Conservation (phyloP, 1,140 invertebrate genomes). For the Lasioglossum baleicum region DNA sequence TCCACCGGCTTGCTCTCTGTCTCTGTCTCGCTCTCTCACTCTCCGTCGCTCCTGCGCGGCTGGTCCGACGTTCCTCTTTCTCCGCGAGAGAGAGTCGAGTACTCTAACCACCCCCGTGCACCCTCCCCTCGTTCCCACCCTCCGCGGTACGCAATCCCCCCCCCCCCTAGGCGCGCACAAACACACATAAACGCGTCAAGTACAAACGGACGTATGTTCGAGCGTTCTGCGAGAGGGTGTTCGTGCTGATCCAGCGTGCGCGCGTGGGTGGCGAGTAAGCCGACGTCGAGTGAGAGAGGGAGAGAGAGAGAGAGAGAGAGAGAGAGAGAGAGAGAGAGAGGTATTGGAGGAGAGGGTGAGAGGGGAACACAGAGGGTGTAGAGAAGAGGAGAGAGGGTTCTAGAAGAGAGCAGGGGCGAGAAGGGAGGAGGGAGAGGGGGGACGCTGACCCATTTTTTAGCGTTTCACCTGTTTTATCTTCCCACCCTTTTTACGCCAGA, state of each 20-base stretch:
- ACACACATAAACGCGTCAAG: conserved; percentile 15
- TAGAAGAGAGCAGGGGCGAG: background rate
- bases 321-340: no score
- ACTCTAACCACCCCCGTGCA: conserved; percentile 16
- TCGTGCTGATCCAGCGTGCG: background rate
- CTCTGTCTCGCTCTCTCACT: background rate
- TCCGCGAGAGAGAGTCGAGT: background rate
- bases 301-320: background rate
- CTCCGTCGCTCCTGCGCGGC: conserved; percentile 15
- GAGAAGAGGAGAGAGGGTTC: background rate
- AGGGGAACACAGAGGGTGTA: no score
- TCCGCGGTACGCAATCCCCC: background rate
- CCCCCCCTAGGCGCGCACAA: background rate
- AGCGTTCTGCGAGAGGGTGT: conserved; percentile 20
- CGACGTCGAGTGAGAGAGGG: background rate
- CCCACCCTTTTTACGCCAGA: conserved; percentile 62
- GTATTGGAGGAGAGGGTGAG: no score
- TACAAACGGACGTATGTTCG: conserved; percentile 48
- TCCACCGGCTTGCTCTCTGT: background rate
- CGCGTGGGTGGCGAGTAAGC: conserved; percentile 16
- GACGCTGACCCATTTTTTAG: conserved; percentile 66
- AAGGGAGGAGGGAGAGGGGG: background rate
- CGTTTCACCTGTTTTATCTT: conserved; percentile 68
- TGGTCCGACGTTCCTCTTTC: no score
- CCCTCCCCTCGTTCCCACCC: background rate